phyloP scores from a whole-genome alignment of 2,113 vertebrate genomes.

The Rhabdomys dilectus region DNA sequence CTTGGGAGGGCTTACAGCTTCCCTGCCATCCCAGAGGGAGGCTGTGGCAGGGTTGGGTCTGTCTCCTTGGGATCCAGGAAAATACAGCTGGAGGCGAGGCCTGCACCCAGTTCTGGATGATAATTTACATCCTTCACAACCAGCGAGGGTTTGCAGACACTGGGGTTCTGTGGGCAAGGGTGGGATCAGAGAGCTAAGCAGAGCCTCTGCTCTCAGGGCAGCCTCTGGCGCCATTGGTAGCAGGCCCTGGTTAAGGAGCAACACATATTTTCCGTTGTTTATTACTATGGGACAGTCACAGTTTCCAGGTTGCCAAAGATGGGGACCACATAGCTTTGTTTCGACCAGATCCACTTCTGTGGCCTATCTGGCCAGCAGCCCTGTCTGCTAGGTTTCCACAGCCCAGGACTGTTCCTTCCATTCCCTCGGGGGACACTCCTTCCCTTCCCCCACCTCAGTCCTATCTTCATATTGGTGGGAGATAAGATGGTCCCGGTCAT shows the following conservation, averaged over 20 bases:
- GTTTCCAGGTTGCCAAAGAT: slow-evolving; percentile 80
- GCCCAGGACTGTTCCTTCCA: background rate
- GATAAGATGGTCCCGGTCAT: background rate
- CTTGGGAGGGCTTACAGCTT: background rate
- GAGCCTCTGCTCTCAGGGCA: slow-evolving; percentile 33
- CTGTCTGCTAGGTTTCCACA: slow-evolving; percentile 16
- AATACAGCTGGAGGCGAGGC: background rate
- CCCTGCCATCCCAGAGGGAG: background rate
- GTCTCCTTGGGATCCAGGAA: background rate
- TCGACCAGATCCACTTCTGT: slow-evolving; percentile 48
- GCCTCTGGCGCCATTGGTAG: slow-evolving; percentile 47
- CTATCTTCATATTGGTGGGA: background rate
- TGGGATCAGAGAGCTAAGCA: background rate
- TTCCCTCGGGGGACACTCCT: background rate
- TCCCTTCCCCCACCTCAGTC: background rate
- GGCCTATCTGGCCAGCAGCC: slow-evolving; percentile 46
- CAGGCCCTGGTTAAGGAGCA: slow-evolving; percentile 62
- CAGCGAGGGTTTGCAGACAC: rapidly evolving
- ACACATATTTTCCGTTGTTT: slow-evolving; percentile 87
- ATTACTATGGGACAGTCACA: slow-evolving; percentile 83
- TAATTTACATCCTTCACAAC: background rate
- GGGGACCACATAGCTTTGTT: slow-evolving; percentile 71
- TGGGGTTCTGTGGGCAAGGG: background rate
- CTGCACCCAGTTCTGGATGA: background rate
- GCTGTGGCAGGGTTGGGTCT: background rate